phyloP scores from a whole-genome alignment of 1,140 invertebrate genomes.

The Orussus abietinus region DNA sequence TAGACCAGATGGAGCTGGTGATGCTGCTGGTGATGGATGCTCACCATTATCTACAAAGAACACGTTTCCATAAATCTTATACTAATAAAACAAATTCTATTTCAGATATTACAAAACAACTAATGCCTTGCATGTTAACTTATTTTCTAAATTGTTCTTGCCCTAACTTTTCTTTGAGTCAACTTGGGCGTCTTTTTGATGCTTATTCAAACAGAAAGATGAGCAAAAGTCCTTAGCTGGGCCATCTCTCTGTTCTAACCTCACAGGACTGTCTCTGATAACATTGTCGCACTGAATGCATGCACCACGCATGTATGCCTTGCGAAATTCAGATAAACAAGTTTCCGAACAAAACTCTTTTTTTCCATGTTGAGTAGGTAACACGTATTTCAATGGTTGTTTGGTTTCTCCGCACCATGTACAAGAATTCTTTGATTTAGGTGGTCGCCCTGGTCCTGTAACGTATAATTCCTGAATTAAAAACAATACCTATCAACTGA shows the following conservation, averaged over 20 bases:
- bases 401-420: constrained; percentile 84
- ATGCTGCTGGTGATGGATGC: constrained; percentile 37
- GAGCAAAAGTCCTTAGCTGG: constrained; percentile 81
- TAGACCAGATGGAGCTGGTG: constrained; percentile 43
- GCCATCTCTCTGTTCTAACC: constrained; percentile 51
- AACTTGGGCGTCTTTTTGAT: constrained; percentile 65
- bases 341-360: constrained; percentile 90
- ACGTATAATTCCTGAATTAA: constrained; percentile 7
- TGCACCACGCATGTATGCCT: constrained; percentile 81
- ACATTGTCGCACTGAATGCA: constrained; percentile 83
- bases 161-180: constrained; percentile 46
- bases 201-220: constrained; percentile 73
- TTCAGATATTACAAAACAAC: no score
- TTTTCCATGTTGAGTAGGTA: constrained; percentile 82
- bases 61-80: no score
- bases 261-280: constrained; percentile 63
- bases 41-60: constrained; percentile 31
- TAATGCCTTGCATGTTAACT: no score
- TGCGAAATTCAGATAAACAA: constrained; percentile 82
- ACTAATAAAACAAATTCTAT: no score
- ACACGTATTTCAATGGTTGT: constrained; percentile 76
- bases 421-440: constrained; percentile 68
- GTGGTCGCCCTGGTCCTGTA: constrained; percentile 66
- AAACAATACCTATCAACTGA: neutral
- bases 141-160: no score